Evolutionary conservation across 1,140 invertebrate genomes (phyloP).

Genomic region (Brachionus angularis): DNA sequence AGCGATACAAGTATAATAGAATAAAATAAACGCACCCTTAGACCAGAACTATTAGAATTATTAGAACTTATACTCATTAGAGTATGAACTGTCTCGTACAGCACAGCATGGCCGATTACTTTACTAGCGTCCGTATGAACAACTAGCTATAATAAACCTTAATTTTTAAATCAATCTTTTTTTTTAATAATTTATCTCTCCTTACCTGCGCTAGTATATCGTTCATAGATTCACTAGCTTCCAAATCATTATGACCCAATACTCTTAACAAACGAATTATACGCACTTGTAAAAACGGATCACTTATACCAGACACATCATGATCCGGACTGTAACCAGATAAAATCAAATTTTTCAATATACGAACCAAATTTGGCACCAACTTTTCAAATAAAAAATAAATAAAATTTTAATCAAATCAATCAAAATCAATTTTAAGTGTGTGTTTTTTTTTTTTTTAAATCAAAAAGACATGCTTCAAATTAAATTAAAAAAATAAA

Average conservation of each 20-base stretch:
- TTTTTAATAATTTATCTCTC: too few relatives aligned
- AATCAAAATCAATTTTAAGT: neutral
- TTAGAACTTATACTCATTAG: constrained; percentile 98
- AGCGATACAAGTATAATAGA: constrained; percentile 3
- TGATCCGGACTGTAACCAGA: constrained; percentile 98
- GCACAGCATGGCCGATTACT: constrained; percentile 94
- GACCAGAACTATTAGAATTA: constrained; percentile 71
- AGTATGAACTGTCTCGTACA: constrained; percentile 93
- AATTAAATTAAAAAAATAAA: neutral
- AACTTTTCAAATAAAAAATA: constrained; percentile 64
- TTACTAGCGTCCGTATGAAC: constrained; percentile 96
- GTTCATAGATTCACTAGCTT: constrained; percentile 98
- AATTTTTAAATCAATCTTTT: too few relatives aligned
- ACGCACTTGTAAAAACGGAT: constrained; percentile 98
- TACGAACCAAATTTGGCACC: constrained; percentile 84
- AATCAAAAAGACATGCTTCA: neutral
- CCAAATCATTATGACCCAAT: constrained; percentile 87
- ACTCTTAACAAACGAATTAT: constrained; percentile 87
- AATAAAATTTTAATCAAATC: neutral
- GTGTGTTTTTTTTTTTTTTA: neutral
- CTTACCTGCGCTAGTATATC: constrained; percentile 88
- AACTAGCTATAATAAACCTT: constrained; percentile 64
- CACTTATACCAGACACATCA: constrained; percentile 97
- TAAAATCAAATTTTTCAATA: constrained; percentile 89
- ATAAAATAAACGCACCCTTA: neutral